Conservation (phyloP, 2,888 invertebrate species). For the Drosophila limbata region DNA sequence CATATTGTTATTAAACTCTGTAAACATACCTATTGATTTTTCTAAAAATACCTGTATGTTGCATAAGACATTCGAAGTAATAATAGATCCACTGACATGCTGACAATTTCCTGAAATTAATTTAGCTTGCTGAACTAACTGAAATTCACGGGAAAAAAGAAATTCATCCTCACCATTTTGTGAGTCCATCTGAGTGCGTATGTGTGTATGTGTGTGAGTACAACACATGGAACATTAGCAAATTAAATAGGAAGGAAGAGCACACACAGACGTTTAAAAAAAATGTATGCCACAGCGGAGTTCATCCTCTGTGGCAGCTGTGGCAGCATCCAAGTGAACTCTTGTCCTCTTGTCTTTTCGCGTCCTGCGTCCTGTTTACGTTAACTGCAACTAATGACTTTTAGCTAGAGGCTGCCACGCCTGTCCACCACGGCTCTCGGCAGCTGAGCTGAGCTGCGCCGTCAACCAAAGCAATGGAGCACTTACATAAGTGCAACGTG, state of each 20-base stretch:
- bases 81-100: neutral
- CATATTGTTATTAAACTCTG: neutral
- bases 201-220: constrained; percentile 3
- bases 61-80: neutral
- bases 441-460: constrained; percentile 28
- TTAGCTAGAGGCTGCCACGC: constrained; percentile 62
- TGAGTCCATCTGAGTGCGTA: neutral
- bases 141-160: neutral
- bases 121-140: constrained; percentile 3
- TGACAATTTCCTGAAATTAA: neutral
- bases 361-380: constrained; percentile 48
- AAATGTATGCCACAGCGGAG: constrained; percentile 26
- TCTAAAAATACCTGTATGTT: neutral
- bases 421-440: constrained; percentile 24
- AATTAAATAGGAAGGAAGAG: constrained; percentile 44
- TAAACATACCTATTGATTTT: neutral
- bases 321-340: constrained; percentile 13
- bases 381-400: constrained; percentile 75
- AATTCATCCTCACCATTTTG: constrained; percentile 4
- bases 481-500: constrained; percentile 73
- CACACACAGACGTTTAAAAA: constrained; percentile 1
- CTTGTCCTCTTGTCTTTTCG: neutral
- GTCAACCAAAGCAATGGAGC: constrained; percentile 63
- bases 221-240: constrained; percentile 47
- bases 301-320: constrained; percentile 22